phyloP scores from a whole-genome alignment of 2,797 vertebrate genomes.

The Delichon dasypus region DNA sequence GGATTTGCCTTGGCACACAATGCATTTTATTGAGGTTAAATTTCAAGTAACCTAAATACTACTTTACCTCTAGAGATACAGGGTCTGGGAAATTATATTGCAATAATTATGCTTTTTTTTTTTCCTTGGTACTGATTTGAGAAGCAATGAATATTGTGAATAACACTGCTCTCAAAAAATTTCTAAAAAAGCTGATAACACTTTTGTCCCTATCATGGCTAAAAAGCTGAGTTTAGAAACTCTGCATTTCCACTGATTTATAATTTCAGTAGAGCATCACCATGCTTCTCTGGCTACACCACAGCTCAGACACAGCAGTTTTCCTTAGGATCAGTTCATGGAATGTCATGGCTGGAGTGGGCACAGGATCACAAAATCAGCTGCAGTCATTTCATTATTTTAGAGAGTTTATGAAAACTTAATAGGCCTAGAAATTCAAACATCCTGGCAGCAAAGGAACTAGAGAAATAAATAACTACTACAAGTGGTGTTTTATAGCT shows the following conservation, averaged over 20 bases:
- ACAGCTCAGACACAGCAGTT: fast-evolving
- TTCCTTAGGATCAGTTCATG: neutral
- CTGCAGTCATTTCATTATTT: neutral
- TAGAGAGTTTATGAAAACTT: neutral
- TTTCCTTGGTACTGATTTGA: neutral
- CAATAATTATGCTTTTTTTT: neutral
- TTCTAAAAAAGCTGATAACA: neutral
- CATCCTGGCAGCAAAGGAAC: neutral
- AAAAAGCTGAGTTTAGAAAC: neutral
- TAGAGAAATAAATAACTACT: neutral
- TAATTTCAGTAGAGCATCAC: neutral
- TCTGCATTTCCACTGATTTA: neutral
- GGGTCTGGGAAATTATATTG: neutral
- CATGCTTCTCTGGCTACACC: neutral
- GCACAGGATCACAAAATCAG: neutral
- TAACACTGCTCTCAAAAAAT: neutral
- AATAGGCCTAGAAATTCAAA: neutral
- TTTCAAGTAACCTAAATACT: slow-evolving; percentile 49
- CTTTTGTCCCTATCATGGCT: neutral
- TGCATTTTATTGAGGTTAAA: slow-evolving; percentile 48
- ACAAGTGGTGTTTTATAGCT: neutral
- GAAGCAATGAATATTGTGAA: neutral
- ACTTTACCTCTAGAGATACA: slow-evolving; percentile 34
- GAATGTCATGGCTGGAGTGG: neutral
- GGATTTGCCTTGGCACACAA: slow-evolving; percentile 31